These are phyloP conservation scores for Craseonycteris thonglongyai DNA, from an alignment of 2,113 vertebrate species.

Conservation along the genomic window DNA sequence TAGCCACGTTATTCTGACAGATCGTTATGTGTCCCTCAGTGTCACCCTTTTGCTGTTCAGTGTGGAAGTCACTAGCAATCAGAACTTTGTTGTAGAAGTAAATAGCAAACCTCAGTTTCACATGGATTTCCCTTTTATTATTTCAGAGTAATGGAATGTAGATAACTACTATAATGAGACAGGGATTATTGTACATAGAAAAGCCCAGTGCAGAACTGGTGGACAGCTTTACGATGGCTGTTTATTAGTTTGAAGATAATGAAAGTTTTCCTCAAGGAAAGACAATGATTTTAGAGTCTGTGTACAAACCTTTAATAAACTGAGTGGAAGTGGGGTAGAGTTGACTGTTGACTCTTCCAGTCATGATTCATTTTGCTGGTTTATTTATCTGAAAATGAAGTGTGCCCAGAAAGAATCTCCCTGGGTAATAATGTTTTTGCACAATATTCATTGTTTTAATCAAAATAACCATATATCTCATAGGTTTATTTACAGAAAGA, in stretches of 20 bases:
- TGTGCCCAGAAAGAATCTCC: background rate
- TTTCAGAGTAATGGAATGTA: constrained; percentile 16
- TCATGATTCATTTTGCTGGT: constrained; percentile 2
- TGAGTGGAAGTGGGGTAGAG: background rate
- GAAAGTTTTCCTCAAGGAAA: constrained; percentile 23
- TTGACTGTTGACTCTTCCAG: background rate
- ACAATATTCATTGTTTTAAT: constrained; percentile 2
- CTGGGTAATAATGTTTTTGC: background rate
- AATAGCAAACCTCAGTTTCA: background rate
- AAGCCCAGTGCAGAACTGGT: background rate
- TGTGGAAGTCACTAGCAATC: background rate
- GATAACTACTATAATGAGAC: background rate
- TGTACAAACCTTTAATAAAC: constrained; percentile 20
- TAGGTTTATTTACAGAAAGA: background rate
- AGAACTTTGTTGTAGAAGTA: background rate
- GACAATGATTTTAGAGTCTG: constrained; percentile 30
- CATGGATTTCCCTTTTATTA: background rate
- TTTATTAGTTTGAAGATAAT: constrained; percentile 34
- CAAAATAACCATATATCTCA: background rate
- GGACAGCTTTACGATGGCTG: background rate
- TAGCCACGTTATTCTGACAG: background rate
- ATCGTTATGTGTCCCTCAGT: background rate
- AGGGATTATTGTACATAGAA: background rate
- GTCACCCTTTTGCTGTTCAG: background rate
- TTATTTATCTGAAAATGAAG: constrained; percentile 39